Conservation (phyloP, 2,113 vertebrate species). For the Chaetodon auriga region DNA sequence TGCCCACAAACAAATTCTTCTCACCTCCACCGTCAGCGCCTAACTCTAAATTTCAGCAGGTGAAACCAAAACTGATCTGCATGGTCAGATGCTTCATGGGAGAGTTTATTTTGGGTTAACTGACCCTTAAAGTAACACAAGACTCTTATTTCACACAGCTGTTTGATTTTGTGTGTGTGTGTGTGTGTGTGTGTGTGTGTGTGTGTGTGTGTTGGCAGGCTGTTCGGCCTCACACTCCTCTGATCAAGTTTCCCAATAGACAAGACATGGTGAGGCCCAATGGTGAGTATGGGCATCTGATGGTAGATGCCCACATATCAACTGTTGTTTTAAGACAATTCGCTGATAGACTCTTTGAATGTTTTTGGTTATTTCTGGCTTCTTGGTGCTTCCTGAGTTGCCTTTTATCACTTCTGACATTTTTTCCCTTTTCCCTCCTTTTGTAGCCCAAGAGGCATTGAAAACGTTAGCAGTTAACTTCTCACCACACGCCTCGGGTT, state of each 20-base stretch:
- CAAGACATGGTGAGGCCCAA: constrained; percentile 68
- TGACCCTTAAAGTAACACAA: background rate
- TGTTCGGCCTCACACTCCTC: constrained; percentile 82
- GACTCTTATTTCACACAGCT: background rate
- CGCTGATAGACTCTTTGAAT: too few species aligned
- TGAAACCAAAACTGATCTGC: background rate
- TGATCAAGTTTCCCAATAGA: constrained; percentile 87
- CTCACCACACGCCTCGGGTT: constrained; percentile 51
- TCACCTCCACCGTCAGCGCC: too few species aligned
- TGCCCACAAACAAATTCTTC: too few species aligned
- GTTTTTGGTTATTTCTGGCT: background rate
- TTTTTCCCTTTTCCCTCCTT: background rate
- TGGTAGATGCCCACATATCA: background rate
- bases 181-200: background rate
- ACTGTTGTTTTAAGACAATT: too few species aligned
- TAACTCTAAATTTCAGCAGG: background rate
- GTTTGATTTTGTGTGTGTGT: background rate
- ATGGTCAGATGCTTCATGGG: background rate
- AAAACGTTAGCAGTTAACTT: constrained; percentile 66
- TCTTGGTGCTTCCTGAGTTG: background rate
- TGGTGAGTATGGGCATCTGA: constrained; percentile 72
- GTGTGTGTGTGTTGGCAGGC: constrained; percentile 68
- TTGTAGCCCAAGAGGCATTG: constrained; percentile 77
- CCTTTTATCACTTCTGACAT: background rate
- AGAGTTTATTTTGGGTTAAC: background rate